These are phyloP conservation scores for Beaufortia kweichowensis DNA, from an alignment of 2,113 vertebrate genomes.

Conservation along the genomic window DNA sequence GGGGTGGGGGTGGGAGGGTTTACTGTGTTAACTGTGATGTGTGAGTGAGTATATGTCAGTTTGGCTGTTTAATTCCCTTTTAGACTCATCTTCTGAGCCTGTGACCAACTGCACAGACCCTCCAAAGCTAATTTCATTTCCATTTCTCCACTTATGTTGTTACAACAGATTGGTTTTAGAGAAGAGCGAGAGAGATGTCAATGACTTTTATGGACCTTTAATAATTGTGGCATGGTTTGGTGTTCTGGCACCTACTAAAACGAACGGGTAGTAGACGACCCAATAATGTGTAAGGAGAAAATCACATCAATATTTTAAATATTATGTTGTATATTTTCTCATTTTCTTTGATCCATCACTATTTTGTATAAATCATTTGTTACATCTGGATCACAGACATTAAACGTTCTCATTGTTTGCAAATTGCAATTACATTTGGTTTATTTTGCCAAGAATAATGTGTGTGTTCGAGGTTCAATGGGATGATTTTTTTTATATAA, in stretches of 20 bases:
- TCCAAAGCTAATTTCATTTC: constrained; percentile 6
- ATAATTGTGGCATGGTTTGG: background rate
- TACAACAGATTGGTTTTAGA: constrained; percentile 8
- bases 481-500: too few species aligned
- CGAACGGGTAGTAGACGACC: background rate
- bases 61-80: constrained; percentile 34
- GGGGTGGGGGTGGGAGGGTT: background rate
- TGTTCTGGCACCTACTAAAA: constrained; percentile 1
- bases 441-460: background rate
- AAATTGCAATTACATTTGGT: constrained; percentile 16
- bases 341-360: constrained; percentile 48
- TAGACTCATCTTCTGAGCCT: constrained; percentile 7
- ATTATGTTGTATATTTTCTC: constrained; percentile 38
- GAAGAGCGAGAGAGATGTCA: background rate
- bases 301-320: constrained; percentile 14
- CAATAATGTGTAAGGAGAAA: constrained; percentile 24
- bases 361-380: constrained; percentile 63
- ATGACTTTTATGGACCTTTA: constrained; percentile 8
- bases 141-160: background rate
- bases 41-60: constrained; percentile 37
- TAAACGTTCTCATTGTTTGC: constrained; percentile 64
- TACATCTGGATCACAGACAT: constrained; percentile 58
- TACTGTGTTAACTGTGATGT: constrained; percentile 40
- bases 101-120: background rate
- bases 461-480: background rate